Evolutionary conservation across 2,113 vertebrate genomes (phyloP), one percentile per base, ranked within the genome.

Genomic region (Laticauda laticaudata): DNA sequence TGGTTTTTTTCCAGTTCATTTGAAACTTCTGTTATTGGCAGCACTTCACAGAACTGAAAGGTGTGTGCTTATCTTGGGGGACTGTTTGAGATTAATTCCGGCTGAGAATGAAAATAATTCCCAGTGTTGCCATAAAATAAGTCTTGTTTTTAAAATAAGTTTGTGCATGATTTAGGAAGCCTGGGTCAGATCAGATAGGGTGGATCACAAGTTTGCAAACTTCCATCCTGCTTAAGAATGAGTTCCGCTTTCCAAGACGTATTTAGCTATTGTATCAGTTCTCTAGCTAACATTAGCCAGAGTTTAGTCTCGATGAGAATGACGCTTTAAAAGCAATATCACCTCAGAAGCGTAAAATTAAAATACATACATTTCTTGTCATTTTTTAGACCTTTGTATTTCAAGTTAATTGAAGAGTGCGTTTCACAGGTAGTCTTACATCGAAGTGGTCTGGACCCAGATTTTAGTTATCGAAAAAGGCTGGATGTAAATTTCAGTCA

Each of bases 391-490:
- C 98, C 98, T 53, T 98, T 99, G 92, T 99, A 99, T 97, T 99
- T 99, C 97, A 99, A 98, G 97, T 97, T 99, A 97, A 99, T 99
- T 94, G 99, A 99, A 86, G 99, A 99, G 88, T 99, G 99, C 92
- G 97, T 99, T 43, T 99, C 99, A 93, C 99, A 99, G 96, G 99
- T 99, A 94, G 98, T 99, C 56, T 97, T 99, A 85, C 99, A 99
- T 96, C 98, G 98, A 96, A 98, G 97, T 94, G 99, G 99, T 94
- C 98, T 98, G 48, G 99, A 99, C 93, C 99, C 99, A 54, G 99
- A 99, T 97, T 99, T 99, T 96, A 97, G 98, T 0, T 99, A 99
- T 95, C 98, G 99, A 95, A 99, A 99, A 97, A 98, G 99, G 96
- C 97, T 99, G 61, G 98, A 99, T 97, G 95, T 99, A 91, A 98